Percentiles rank a stretch among this genome's conserved stretches.
Evolutionary conservation across 2,888 invertebrate species (phyloP).

Genomic region (Cybosia mesomella): DNA sequence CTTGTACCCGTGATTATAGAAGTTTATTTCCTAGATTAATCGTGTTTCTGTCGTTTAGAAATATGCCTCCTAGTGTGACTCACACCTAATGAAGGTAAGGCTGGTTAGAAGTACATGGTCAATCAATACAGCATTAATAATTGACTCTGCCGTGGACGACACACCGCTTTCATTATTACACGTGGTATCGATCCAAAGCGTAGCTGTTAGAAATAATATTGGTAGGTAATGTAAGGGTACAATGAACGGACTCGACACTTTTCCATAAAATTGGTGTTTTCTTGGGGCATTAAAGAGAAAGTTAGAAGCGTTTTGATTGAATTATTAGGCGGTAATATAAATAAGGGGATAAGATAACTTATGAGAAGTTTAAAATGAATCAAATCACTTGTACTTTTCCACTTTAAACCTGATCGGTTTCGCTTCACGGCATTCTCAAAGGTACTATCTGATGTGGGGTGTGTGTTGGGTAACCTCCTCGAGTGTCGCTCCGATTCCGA

Average conservation of each 20-base stretch:
- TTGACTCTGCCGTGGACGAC: slow-evolving; percentile 45
- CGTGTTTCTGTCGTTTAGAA: background rate
- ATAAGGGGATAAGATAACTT: too few species aligned
- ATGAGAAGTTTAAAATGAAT: too few species aligned
- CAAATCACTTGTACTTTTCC: too few species aligned
- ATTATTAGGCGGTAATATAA: background rate
- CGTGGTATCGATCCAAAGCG: slow-evolving; percentile 52
- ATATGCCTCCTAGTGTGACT: slow-evolving; percentile 42
- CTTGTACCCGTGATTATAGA: too few species aligned
- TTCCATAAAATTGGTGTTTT: slow-evolving; percentile 5
- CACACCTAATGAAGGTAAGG: slow-evolving; percentile 61
- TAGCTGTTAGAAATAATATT: slow-evolving; percentile 30
- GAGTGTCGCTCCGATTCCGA: too few species aligned
- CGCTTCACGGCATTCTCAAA: too few species aligned
- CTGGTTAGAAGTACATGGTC: slow-evolving; percentile 73
- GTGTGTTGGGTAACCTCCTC: too few species aligned
- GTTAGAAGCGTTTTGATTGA: background rate
- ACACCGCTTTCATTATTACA: slow-evolving; percentile 40
- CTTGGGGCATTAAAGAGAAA: background rate
- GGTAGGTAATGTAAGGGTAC: slow-evolving; percentile 13
- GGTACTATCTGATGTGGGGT: too few species aligned
- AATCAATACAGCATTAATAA: slow-evolving; percentile 75
- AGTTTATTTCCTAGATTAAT: too few species aligned
- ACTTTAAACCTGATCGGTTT: too few species aligned
- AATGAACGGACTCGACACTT: slow-evolving; percentile 10